A percentile compares a stretch with the other conserved stretches of the same genome.
Conservation (phyloP, 2,113 vertebrate species). For the Mirza zaza region DNA sequence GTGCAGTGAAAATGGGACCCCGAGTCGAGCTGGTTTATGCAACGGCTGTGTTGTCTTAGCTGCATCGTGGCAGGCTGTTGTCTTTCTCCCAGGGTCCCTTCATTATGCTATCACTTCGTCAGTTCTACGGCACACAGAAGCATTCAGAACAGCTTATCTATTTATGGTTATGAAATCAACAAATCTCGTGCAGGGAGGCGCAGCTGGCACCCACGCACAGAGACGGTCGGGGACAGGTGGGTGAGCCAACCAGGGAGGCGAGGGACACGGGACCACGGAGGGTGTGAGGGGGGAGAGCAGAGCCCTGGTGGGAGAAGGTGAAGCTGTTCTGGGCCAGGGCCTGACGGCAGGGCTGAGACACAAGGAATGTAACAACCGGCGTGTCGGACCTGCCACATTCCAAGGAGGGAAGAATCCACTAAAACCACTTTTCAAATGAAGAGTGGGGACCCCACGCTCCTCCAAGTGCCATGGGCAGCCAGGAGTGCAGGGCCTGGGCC, state of each 20-base stretch:
- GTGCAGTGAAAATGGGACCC: neutral
- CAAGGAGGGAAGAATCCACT: neutral
- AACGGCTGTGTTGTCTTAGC: neutral
- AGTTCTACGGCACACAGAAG: constrained; percentile 37
- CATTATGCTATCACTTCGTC: constrained; percentile 41
- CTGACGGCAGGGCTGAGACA: neutral
- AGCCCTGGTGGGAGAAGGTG: neutral
- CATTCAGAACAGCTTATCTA: constrained; percentile 67
- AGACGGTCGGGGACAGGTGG: constrained; percentile 24
- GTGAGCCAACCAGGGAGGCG: constrained; percentile 6
- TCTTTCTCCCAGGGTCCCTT: constrained; percentile 40
- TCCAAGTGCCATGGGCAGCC: neutral
- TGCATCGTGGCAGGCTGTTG: neutral
- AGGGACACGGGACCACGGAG: neutral
- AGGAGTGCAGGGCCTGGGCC: neutral
- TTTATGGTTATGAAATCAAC: constrained; percentile 78
- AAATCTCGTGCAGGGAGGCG: constrained; percentile 64
- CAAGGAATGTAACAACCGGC: neutral
- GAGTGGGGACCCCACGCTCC: neutral
- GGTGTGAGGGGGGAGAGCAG: neutral
- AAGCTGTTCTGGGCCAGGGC: neutral
- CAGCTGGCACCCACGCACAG: neutral
- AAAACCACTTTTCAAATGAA: neutral
- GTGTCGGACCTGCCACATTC: neutral
- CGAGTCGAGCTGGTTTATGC: neutral